phyloP scores from a whole-genome alignment of 2,888 invertebrate species.

The Metalampra italica region DNA sequence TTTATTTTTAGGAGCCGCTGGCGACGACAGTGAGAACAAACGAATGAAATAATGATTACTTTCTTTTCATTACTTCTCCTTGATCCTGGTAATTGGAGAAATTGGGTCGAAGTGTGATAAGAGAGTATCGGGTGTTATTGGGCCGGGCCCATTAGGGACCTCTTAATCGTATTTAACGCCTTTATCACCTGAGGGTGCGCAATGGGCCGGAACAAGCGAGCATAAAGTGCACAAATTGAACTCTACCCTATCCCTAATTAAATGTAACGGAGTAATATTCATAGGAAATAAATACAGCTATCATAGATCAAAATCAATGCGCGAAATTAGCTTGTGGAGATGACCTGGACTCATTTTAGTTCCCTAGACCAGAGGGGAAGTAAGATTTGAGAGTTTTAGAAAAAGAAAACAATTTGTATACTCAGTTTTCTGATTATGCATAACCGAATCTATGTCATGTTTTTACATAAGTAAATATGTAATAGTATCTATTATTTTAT shows the following conservation, averaged over 20 bases:
- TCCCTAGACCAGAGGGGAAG: too few species aligned
- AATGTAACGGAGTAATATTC: conserved; percentile 7
- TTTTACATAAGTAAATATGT: too few species aligned
- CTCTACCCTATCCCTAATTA: conserved; percentile 23
- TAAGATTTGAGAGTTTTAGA: too few species aligned
- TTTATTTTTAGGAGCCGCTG: conserved; percentile 55
- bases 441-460: too few species aligned
- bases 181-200: conserved; percentile 70
- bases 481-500: neutral
- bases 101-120: conserved; percentile 71
- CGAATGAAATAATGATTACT: conserved; percentile 74
- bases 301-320: too few species aligned
- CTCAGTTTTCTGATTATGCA: too few species aligned
- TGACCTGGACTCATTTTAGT: too few species aligned
- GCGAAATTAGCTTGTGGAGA: too few species aligned
- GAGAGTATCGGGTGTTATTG: conserved; percentile 60
- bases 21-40: conserved; percentile 59
- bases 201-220: conserved; percentile 50
- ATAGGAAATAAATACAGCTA: too few species aligned
- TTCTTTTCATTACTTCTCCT: conserved; percentile 74
- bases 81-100: conserved; percentile 75
- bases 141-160: conserved; percentile 58
- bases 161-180: conserved; percentile 72
- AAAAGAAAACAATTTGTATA: too few species aligned
- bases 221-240: conserved; percentile 35